phyloP scores from a whole-genome alignment of 2,797 vertebrate genomes.

The Alca torda region DNA sequence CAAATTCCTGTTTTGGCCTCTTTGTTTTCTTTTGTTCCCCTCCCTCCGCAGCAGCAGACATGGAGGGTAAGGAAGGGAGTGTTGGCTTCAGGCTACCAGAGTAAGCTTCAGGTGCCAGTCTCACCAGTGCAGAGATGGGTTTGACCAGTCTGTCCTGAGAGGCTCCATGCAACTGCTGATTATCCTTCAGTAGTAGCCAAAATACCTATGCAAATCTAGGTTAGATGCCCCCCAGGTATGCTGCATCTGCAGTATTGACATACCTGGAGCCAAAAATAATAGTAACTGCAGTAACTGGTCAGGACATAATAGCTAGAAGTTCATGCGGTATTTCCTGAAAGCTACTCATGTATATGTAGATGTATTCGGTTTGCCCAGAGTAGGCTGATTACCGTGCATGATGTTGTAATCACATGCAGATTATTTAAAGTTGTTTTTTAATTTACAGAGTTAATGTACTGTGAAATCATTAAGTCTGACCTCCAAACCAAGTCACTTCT shows the following conservation, averaged over 20 bases:
- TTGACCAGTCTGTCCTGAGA: neutral
- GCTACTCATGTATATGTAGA: neutral
- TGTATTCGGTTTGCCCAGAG: neutral
- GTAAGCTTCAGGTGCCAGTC: neutral
- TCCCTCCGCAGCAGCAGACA: accelerated
- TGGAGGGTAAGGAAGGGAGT: neutral
- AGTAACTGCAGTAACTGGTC: neutral
- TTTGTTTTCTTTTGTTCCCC: neutral
- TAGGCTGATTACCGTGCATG: neutral
- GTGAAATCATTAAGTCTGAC: slow-evolving; percentile 36
- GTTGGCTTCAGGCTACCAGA: neutral
- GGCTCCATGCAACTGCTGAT: neutral
- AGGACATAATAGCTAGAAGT: neutral
- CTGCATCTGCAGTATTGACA: neutral
- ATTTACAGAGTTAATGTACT: slow-evolving; percentile 29
- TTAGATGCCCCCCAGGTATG: neutral
- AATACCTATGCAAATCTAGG: neutral
- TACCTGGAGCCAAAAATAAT: neutral
- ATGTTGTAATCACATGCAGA: neutral
- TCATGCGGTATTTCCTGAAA: neutral
- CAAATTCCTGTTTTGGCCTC: neutral
- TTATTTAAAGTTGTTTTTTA: slow-evolving; percentile 30
- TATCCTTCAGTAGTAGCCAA: neutral
- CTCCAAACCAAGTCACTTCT: slow-evolving; percentile 1
- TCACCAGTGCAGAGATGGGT: neutral